These are phyloP conservation scores for Zosterops hypoxanthus DNA, from an alignment of 2,113 vertebrate species.

Conservation along the genomic window DNA sequence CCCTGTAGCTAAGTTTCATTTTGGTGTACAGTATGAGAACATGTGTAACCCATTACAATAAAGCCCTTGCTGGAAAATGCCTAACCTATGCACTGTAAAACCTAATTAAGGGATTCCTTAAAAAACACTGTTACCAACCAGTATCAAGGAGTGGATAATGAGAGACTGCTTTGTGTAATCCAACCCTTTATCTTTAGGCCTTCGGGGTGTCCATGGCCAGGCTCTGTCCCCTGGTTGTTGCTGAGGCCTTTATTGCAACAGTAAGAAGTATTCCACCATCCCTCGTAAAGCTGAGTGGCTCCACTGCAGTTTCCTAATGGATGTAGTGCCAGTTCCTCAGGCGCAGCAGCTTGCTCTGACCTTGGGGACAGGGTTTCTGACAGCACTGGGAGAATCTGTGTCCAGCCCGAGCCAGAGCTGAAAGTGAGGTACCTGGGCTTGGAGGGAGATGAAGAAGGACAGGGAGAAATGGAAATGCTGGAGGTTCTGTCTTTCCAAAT, in stretches of 20 bases:
- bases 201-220: neutral
- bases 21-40: slow-evolving; percentile 51
- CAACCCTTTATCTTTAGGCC: slow-evolving; percentile 54
- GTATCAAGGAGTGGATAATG: slow-evolving; percentile 65
- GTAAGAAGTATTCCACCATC: neutral
- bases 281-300: neutral
- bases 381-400: too few species aligned
- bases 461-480: neutral
- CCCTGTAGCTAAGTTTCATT: slow-evolving; percentile 66
- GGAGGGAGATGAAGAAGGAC: neutral
- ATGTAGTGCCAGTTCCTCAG: neutral
- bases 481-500: neutral
- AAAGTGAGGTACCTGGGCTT: neutral
- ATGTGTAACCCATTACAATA: slow-evolving; percentile 71
- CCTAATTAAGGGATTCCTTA: slow-evolving; percentile 67
- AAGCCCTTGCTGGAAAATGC: slow-evolving; percentile 66
- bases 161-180: slow-evolving; percentile 65
- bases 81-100: slow-evolving; percentile 70
- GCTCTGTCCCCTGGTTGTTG: slow-evolving; percentile 25
- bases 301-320: neutral
- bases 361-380: neutral
- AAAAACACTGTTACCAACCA: slow-evolving; percentile 50
- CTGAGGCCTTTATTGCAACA: neutral
- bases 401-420: neutral
- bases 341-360: neutral